phyloP scores from a whole-genome alignment of 2,888 invertebrate species.

The Cheilosia impressa region DNA sequence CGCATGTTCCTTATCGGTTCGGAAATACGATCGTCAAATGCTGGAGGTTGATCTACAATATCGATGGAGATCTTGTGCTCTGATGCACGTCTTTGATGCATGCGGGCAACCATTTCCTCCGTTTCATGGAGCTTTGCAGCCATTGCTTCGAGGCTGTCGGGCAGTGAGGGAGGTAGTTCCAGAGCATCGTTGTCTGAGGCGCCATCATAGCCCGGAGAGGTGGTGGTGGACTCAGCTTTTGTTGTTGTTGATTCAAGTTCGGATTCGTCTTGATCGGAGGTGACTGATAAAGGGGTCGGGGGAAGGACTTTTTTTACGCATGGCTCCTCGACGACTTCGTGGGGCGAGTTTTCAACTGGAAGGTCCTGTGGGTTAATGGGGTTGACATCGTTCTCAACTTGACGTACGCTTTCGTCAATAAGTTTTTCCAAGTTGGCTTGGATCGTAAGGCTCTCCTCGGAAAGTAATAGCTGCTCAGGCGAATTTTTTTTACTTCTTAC shows the following conservation, averaged over 20 bases:
- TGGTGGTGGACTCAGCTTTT: conserved; percentile 63
- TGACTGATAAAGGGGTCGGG: conserved; percentile 13
- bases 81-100: conserved; percentile 78
- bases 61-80: conserved; percentile 73
- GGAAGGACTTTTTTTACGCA: conserved; percentile 77
- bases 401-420: conserved; percentile 24
- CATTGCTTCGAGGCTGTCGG: conserved; percentile 77
- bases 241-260: conserved; percentile 71
- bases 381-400: neutral
- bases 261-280: conserved; percentile 59
- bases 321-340: conserved; percentile 75
- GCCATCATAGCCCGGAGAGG: conserved; percentile 60
- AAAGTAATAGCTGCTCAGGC: neutral
- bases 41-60: conserved; percentile 46
- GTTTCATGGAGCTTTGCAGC: conserved; percentile 78
- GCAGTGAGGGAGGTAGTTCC: conserved; percentile 72
- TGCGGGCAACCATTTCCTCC: conserved; percentile 79
- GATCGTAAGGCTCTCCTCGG: neutral
- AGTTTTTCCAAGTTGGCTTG: conserved; percentile 48
- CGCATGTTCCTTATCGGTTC: conserved; percentile 77
- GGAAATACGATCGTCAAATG: conserved; percentile 77
- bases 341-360: conserved; percentile 39
- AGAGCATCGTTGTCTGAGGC: conserved; percentile 74
- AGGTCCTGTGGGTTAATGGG: conserved; percentile 29
- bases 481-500: neutral